Percentiles rank a stretch among this genome's conserved stretches.
These are phyloP conservation scores for Falco cherrug DNA, from an alignment of 2,797 vertebrate genomes.

Conservation along the genomic window DNA sequence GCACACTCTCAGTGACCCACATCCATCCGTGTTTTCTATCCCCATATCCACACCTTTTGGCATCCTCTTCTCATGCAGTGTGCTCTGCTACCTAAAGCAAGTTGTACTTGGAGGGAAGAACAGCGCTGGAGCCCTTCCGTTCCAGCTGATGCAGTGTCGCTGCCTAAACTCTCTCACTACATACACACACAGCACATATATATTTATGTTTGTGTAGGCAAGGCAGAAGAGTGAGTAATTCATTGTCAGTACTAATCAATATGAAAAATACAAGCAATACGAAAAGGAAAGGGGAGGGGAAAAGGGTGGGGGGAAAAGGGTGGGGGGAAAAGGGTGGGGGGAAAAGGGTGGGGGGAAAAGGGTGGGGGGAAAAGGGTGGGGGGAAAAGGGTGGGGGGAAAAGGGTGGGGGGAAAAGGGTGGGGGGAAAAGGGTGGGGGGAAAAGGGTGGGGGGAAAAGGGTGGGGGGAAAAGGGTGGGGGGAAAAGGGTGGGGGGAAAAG, in stretches of 20 bases:
- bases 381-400: too few species aligned
- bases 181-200: fast-evolving
- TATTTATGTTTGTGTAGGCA: not conserved
- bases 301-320: too few species aligned
- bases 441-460: too few species aligned
- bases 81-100: not conserved
- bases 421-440: too few species aligned
- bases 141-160: not conserved
- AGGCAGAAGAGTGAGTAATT: not conserved
- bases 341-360: too few species aligned
- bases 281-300: not conserved
- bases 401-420: too few species aligned
- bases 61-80: fast-evolving
- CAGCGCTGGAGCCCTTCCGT: not conserved
- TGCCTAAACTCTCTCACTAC: not conserved
- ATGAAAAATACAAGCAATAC: not conserved
- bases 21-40: not conserved
- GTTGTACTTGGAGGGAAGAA: not conserved
- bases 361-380: too few species aligned
- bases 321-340: too few species aligned
- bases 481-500: too few species aligned
- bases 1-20: not conserved
- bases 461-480: too few species aligned
- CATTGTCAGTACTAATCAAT: not conserved
- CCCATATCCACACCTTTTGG: not conserved